phyloP scores from a whole-genome alignment of 1,140 invertebrate species.

The Octopus sinensis region DNA sequence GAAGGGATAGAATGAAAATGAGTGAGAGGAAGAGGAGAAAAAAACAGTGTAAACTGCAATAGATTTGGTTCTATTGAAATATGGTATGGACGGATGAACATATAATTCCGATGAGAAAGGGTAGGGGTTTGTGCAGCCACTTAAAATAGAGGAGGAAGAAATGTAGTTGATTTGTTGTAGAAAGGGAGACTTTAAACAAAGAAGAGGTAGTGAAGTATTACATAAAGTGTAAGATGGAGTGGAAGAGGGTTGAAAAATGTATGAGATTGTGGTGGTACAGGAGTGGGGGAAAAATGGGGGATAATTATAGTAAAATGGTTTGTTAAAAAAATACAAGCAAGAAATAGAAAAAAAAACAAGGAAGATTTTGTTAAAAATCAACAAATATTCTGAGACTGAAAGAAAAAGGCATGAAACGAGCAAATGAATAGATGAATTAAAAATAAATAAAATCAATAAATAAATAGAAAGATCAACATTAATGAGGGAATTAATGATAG shows the following conservation, averaged over 20 bases:
- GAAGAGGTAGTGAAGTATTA: background rate
- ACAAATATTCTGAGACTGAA: too few species aligned
- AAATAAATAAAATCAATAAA: too few species aligned
- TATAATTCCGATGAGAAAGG: background rate
- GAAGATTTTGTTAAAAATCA: too few species aligned
- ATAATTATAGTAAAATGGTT: too few species aligned
- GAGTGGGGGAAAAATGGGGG: too few species aligned
- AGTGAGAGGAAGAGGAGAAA: background rate
- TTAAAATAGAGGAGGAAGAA: background rate
- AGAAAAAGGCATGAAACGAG: too few species aligned
- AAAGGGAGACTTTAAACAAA: background rate
- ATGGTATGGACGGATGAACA: background rate
- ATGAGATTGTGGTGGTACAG: too few species aligned
- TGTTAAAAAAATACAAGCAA: too few species aligned
- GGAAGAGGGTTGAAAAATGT: too few species aligned
- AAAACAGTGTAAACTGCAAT: background rate
- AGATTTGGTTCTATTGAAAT: background rate
- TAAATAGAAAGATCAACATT: too few species aligned
- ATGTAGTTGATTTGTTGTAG: background rate
- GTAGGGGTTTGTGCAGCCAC: background rate
- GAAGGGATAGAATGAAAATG: background rate
- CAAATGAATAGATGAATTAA: too few species aligned
- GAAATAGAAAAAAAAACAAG: too few species aligned
- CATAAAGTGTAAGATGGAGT: background rate
- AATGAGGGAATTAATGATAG: background rate